Evolutionary conservation across 2,113 vertebrate species (phyloP).

Genomic region (western clawed frog (Xenopus tropicalis)): DNA sequence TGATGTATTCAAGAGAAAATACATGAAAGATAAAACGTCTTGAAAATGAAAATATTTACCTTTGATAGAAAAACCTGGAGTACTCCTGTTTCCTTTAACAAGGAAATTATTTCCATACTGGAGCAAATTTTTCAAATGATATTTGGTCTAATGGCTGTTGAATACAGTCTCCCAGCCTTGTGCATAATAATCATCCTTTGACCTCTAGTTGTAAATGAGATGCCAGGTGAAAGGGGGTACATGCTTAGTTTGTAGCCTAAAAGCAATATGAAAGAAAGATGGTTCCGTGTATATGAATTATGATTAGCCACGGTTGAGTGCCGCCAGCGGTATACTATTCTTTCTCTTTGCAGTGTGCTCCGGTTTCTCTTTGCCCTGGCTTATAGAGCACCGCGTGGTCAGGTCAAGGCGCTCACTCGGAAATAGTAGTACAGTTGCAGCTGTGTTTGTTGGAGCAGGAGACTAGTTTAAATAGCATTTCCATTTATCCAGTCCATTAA

Average conservation of each 20-base stretch:
- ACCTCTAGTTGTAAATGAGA: slow-evolving; percentile 64
- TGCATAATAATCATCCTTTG: slow-evolving; percentile 62
- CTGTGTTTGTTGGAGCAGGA: slow-evolving; percentile 74
- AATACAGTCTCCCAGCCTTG: slow-evolving; percentile 49
- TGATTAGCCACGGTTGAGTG: slow-evolving; percentile 69
- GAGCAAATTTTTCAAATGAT: background rate
- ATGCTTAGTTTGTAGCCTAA: slow-evolving; percentile 57
- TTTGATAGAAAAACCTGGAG: background rate
- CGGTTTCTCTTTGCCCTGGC: slow-evolving; percentile 67
- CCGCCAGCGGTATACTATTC: slow-evolving; percentile 59
- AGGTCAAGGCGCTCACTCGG: slow-evolving; percentile 77
- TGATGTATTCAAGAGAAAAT: too few relatives aligned
- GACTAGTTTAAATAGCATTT: slow-evolving; percentile 79
- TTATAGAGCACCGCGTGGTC: slow-evolving; percentile 62
- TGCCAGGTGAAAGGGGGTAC: slow-evolving; percentile 66
- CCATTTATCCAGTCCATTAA: slow-evolving; percentile 82
- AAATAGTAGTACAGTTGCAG: slow-evolving; percentile 76
- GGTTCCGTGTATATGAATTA: slow-evolving; percentile 67
- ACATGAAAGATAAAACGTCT: too few relatives aligned
- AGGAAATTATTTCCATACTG: background rate
- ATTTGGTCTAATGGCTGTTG: slow-evolving; percentile 1
- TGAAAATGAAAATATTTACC: background rate
- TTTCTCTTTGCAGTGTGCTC: slow-evolving; percentile 74
- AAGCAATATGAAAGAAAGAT: slow-evolving; percentile 63
- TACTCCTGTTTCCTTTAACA: background rate